Conservation (phyloP, 2,888 invertebrate genomes). For the Agrochola litura region DNA sequence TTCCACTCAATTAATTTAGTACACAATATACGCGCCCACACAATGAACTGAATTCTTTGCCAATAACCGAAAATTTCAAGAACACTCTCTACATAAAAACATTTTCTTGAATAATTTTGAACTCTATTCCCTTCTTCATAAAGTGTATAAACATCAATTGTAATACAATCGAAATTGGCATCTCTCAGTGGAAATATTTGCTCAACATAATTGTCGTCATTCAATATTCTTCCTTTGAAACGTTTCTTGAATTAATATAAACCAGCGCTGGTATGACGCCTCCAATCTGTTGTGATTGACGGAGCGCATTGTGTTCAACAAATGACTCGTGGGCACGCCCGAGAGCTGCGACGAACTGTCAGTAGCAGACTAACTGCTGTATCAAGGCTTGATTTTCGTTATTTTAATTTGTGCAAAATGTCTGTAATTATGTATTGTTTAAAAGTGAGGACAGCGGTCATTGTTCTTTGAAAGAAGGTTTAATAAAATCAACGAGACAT, state of each 20-base stretch:
- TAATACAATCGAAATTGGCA: conserved; percentile 47
- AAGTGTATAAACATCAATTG: conserved; percentile 28
- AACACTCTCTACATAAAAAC: conserved; percentile 5
- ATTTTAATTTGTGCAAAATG: conserved; percentile 17
- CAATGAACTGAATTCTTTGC: conserved; percentile 17
- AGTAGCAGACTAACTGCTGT: conserved; percentile 10
- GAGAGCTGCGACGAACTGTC: conserved; percentile 31
- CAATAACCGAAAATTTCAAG: conserved; percentile 19
- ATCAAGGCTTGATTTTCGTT: background rate
- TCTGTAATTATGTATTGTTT: conserved; percentile 5
- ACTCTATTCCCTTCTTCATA: conserved; percentile 32
- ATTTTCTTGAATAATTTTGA: conserved; percentile 7
- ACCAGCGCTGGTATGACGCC: conserved; percentile 39
- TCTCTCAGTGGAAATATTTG: conserved; percentile 46
- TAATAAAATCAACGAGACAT: background rate
- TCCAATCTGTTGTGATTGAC: conserved; percentile 56
- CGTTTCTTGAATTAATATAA: conserved; percentile 55
- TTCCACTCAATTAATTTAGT: conserved; percentile 28
- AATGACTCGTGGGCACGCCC: conserved; percentile 30
- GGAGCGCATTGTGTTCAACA: conserved; percentile 51
- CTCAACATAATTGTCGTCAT: conserved; percentile 52
- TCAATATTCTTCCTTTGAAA: conserved; percentile 49
- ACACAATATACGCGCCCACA: conserved; percentile 15
- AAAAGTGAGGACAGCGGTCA: background rate
- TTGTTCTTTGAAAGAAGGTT: background rate